Percentiles rank a stretch among this genome's conserved stretches.
These are phyloP conservation scores for Drosophila multiciliata DNA, from an alignment of 2,888 invertebrate species.

Conservation along the genomic window DNA sequence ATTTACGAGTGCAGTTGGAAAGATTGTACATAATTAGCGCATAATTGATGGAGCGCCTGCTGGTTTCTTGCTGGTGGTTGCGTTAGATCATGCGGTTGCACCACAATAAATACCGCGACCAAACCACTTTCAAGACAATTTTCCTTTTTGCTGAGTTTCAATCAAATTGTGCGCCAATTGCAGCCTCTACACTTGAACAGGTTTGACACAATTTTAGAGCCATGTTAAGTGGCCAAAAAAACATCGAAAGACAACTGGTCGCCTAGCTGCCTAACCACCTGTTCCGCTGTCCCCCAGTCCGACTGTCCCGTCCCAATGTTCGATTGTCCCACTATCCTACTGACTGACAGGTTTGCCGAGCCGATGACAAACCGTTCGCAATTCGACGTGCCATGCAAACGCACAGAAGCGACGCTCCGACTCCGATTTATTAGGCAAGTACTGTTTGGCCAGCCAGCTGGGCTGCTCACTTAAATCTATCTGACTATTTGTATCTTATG, in stretches of 20 bases:
- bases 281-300: not conserved
- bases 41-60: not conserved
- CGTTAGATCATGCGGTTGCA: constrained; percentile 59
- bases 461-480: constrained; percentile 17
- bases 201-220: constrained; percentile 70
- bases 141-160: constrained; percentile 35
- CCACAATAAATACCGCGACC: constrained; percentile 56
- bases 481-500: constrained; percentile 63
- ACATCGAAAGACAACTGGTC: constrained; percentile 1
- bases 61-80: constrained; percentile 7
- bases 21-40: constrained; percentile 25
- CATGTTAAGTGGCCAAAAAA: constrained; percentile 38
- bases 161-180: constrained; percentile 54
- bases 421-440: constrained; percentile 44
- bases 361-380: constrained; percentile 35
- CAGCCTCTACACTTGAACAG: constrained; percentile 52
- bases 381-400: constrained; percentile 20
- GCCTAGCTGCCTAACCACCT: constrained; percentile 6
- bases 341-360: constrained; percentile 42
- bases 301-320: constrained; percentile 8
- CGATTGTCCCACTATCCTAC: constrained; percentile 15
- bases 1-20: constrained; percentile 31
- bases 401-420: constrained; percentile 19
- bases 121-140: constrained; percentile 42
- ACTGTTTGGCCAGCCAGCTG: not conserved